Evolutionary conservation across 2,797 vertebrate species (phyloP).

Genomic region (Hippoglossus hippoglossus): DNA sequence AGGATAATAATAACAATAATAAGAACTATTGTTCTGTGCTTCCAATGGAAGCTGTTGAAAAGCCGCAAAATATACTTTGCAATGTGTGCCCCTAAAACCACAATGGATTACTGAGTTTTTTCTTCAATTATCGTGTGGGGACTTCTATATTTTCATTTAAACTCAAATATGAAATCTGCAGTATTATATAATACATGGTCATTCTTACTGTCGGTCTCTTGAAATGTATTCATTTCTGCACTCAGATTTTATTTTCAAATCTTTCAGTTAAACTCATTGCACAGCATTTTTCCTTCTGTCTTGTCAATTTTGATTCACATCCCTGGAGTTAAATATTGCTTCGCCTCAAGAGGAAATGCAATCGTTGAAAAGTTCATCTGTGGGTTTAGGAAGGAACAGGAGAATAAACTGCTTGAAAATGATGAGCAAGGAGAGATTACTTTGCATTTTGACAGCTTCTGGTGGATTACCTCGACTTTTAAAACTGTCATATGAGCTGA

Average conservation of each 20-base stretch:
- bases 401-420: conserved; percentile 38
- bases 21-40: background rate
- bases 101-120: background rate
- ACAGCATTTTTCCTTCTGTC: background rate
- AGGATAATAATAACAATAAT: conserved; percentile 35
- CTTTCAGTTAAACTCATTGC: background rate
- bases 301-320: conserved; percentile 17
- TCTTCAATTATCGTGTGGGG: background rate
- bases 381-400: conserved; percentile 13
- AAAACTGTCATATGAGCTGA: conserved; percentile 35
- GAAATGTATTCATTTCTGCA: background rate
- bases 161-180: background rate
- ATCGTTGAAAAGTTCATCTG: conserved; percentile 34
- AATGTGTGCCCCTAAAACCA: background rate
- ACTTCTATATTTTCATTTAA: background rate
- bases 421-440: conserved; percentile 39
- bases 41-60: conserved; percentile 13
- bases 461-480: conserved; percentile 44
- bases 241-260: background rate
- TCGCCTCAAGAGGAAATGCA: conserved; percentile 10
- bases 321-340: conserved; percentile 20
- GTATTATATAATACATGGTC: background rate
- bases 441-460: conserved; percentile 54
- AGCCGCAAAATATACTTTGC: conserved; percentile 11
- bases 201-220: background rate